Percentiles rank a stretch among this genome's conserved stretches.
These are phyloP conservation scores for Erythrocercus mccallii DNA, from an alignment of 2,113 vertebrate species.

Conservation along the genomic window DNA sequence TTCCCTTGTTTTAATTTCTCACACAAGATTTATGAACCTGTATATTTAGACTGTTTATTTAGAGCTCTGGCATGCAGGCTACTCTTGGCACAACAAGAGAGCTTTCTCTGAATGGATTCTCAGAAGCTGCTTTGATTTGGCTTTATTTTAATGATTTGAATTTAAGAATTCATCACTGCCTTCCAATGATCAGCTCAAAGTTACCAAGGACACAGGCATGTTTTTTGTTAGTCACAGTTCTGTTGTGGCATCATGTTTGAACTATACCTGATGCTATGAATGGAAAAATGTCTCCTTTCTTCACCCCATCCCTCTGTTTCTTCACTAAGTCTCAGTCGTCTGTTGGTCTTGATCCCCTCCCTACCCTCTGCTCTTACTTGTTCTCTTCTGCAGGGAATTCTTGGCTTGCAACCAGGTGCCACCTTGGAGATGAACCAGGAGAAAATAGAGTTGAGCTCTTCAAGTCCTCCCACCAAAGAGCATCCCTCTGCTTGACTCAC, in stretches of 20 bases:
- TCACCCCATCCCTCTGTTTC: not conserved
- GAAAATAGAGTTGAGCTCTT: not conserved
- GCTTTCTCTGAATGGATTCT: slow-evolving; percentile 37
- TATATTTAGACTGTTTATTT: slow-evolving; percentile 53
- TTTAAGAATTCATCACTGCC: slow-evolving; percentile 9
- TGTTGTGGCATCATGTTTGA: not conserved
- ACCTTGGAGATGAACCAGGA: not conserved
- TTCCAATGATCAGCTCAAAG: not conserved
- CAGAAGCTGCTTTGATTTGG: slow-evolving; percentile 16
- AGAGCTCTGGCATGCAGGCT: not conserved
- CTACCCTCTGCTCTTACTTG: not conserved
- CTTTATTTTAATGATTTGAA: slow-evolving; percentile 15
- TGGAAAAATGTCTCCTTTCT: not conserved
- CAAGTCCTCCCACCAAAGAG: not conserved
- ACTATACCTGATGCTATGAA: fast-evolving
- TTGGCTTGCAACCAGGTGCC: not conserved
- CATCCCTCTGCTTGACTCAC: not conserved
- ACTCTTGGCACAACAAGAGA: slow-evolving; percentile 13
- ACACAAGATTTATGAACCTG: slow-evolving; percentile 57
- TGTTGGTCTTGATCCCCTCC: not conserved
- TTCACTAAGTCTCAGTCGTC: not conserved
- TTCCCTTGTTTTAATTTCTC: slow-evolving; percentile 58
- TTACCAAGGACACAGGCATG: not conserved
- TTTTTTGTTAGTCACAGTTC: not conserved
- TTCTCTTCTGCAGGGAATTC: not conserved